phyloP scores from a whole-genome alignment of 2,113 vertebrate genomes.

The Ivindomyrus marchei region DNA sequence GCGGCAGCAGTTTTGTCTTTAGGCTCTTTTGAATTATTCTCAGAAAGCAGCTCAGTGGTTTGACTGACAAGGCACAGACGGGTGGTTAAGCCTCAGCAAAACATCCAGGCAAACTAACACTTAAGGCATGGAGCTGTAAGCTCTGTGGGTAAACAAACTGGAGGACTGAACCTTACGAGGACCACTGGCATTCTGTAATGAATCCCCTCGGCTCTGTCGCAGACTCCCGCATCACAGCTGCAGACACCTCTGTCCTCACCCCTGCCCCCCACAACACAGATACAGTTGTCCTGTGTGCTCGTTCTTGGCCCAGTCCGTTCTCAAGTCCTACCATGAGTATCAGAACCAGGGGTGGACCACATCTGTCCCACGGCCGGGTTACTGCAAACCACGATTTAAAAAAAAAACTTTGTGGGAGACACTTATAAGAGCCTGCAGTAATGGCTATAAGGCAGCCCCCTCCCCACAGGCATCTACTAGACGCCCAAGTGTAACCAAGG shows the following conservation, averaged over 20 bases:
- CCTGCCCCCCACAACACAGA: not conserved
- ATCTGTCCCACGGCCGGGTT: not conserved
- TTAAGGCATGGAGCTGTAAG: not conserved
- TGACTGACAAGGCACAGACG: not conserved
- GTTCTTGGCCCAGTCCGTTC: not conserved
- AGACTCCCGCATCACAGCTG: not conserved
- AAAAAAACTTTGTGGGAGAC: conserved; percentile 8
- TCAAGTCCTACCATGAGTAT: not conserved
- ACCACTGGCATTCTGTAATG: not conserved
- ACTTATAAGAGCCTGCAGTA: not conserved
- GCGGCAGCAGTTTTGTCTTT: not conserved
- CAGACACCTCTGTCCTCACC: not conserved
- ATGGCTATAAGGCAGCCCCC: conserved; percentile 2
- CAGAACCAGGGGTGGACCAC: not conserved
- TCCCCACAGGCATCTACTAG: not conserved
- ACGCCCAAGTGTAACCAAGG: not conserved
- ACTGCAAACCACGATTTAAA: not conserved
- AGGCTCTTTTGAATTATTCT: not conserved
- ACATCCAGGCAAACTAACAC: not conserved
- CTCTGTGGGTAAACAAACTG: not conserved
- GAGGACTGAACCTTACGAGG: not conserved
- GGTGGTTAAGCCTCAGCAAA: not conserved
- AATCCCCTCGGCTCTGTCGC: not conserved
- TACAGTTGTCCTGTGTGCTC: not conserved
- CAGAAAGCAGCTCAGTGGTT: not conserved